Evolutionary conservation across 2,888 invertebrate species (phyloP).

Genomic region (Buathra laborator): DNA sequence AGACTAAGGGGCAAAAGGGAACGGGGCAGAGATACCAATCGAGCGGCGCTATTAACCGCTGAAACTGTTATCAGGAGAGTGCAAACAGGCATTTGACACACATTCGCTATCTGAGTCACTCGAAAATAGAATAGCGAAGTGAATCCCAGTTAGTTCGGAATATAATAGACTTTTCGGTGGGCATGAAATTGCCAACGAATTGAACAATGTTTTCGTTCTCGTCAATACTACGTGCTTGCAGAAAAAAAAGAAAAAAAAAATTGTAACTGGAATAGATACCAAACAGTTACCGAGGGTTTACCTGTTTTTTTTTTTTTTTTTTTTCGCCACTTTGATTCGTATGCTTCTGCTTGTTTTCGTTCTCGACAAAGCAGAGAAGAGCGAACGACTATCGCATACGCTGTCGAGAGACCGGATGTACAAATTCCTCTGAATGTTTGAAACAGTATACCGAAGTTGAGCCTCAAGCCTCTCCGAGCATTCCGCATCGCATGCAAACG

Average conservation of each 20-base stretch:
- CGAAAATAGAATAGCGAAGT: not conserved
- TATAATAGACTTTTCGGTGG: slow-evolving; percentile 11
- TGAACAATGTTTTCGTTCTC: slow-evolving; percentile 1
- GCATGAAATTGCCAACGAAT: slow-evolving; percentile 8
- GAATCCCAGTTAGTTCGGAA: not conserved
- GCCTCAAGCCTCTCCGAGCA: not conserved
- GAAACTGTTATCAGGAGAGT: slow-evolving; percentile 37
- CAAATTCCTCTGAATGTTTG: slow-evolving; percentile 25
- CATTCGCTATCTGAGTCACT: not conserved
- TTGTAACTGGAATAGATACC: not conserved
- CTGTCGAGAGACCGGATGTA: not conserved
- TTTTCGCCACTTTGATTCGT: not conserved
- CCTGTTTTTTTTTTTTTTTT: slow-evolving; percentile 19
- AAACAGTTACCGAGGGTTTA: not conserved
- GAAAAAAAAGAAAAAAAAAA: not conserved
- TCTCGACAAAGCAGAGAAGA: not conserved
- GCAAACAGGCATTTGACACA: not conserved
- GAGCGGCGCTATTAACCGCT: slow-evolving; percentile 30
- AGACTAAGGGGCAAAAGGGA: not conserved
- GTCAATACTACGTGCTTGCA: not conserved
- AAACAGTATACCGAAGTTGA: slow-evolving; percentile 23
- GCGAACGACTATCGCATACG: not conserved
- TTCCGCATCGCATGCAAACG: not conserved
- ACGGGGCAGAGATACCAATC: slow-evolving; percentile 22
- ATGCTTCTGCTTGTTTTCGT: slow-evolving; percentile 8